Evolutionary conservation across 2,797 vertebrate species (phyloP), one percentile per base, ranked within the genome.

Genomic region (Coccyzus lansbergi): DNA sequence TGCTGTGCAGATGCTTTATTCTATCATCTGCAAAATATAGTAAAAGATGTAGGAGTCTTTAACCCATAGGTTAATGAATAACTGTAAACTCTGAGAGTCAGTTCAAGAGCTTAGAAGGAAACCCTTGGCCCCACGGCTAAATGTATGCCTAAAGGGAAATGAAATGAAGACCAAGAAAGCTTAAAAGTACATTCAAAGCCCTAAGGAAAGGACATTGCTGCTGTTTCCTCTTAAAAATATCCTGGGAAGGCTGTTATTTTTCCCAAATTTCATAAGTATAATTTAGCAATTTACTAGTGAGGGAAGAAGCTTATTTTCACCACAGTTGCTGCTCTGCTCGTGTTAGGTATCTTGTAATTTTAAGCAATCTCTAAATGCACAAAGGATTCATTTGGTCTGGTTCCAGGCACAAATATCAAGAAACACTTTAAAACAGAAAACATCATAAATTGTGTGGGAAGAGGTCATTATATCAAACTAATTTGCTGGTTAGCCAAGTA

Each of bases 31-130:
- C 42, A 92, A 92, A 91, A 87, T 48, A 48, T 36, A 83, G 91
- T 79, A 40, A 34, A 91, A 70, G 82, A 44, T 31, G 60, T 76
- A 94, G 42, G 48, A 48, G 21, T 24, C 10, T 89, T 93, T 79
- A 88, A 93, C 83, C 67, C 31, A 31, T 18, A 79, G 76, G 94
- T 92, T 94, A 95, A 95, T 84, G 89, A 93, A 80, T 33, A 93
- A 53, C 78, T 93, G 64, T 86, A 91, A 88, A 93, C 44, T 91
- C 86, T 64, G 13, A 74, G 59, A 75, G 64, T 59, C 46, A 53
- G 15, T 65, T 92, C 67, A 88, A 87, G 87, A 84, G 70, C 83
- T 80, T 71, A 75, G 89, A 77, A 62, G n/a, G 40, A 89, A 96
- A 94, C 42, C 82, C 80, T 90, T 64, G 26, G 65, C 71, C 70